phyloP scores from a whole-genome alignment of 2,888 invertebrate species.

The Netelia inedita region DNA sequence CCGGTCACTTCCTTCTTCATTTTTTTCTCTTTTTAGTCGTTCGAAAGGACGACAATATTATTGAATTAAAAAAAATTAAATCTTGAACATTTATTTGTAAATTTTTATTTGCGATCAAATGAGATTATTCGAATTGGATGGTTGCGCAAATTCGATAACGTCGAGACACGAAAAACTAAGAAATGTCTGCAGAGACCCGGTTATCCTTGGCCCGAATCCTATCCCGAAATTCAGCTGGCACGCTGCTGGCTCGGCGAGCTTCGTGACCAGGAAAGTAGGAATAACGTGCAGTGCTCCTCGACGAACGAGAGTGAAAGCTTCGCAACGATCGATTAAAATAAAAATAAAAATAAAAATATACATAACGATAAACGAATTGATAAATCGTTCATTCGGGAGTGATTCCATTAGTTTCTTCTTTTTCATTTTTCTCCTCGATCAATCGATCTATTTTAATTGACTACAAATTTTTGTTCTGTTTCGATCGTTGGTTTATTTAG shows the following conservation, averaged over 20 bases:
- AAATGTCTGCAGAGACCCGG: constrained; percentile 1
- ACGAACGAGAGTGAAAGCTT: constrained; percentile 63
- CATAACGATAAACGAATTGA: background rate
- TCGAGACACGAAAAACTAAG: background rate
- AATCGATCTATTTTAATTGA: background rate
- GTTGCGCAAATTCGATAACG: constrained; percentile 2
- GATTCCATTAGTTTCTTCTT: background rate
- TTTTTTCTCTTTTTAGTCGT: background rate
- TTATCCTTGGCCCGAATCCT: constrained; percentile 59
- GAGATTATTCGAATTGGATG: background rate
- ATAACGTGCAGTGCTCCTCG: constrained; percentile 25
- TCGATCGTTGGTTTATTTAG: constrained; percentile 37
- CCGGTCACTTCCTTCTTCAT: background rate
- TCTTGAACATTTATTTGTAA: background rate
- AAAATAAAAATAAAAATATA: background rate
- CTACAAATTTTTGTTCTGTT: background rate
- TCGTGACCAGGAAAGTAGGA: constrained; percentile 20
- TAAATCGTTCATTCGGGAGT: background rate
- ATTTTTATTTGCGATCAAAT: background rate
- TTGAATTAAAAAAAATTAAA: background rate
- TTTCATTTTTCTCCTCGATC: constrained; percentile 5
- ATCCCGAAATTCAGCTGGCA: constrained; percentile 28
- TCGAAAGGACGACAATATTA: background rate
- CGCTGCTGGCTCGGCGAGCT: constrained; percentile 24
- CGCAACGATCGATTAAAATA: background rate